Evolutionary conservation across 2,113 vertebrate genomes (phyloP).

Genomic region (Paedocypris sp.): DNA sequence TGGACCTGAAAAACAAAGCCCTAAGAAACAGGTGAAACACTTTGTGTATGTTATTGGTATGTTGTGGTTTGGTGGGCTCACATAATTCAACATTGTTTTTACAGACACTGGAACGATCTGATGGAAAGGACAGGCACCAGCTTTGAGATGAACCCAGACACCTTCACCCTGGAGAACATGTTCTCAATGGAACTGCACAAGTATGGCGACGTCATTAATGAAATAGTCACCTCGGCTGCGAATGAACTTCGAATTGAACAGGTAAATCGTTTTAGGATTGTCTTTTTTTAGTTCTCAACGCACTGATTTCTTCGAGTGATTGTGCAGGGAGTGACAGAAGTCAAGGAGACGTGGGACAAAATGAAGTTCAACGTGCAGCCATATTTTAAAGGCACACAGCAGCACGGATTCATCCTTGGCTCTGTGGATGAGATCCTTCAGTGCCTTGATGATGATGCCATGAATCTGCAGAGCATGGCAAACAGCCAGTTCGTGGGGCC

Average conservation of each 20-base stretch:
- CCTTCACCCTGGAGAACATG: conserved; percentile 91
- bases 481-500: conserved; percentile 86
- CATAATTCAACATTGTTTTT: background rate
- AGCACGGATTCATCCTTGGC: conserved; percentile 75
- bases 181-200: conserved; percentile 90
- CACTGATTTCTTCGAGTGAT: no score
- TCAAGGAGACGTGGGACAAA: conserved; percentile 82
- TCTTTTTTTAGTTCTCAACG: no score
- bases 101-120: conserved; percentile 86
- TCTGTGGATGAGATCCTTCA: conserved; percentile 79
- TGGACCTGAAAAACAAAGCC: conserved; percentile 89
- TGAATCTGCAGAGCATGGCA: conserved; percentile 83
- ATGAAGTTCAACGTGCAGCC: conserved; percentile 75
- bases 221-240: conserved; percentile 77
- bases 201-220: conserved; percentile 66
- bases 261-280: conserved; percentile 43
- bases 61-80: background rate
- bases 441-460: conserved; percentile 76
- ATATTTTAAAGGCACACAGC: conserved; percentile 78
- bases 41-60: background rate
- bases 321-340: conserved; percentile 79
- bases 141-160: conserved; percentile 80
- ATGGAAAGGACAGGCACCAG: conserved; percentile 74
- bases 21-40: conserved; percentile 79
- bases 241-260: conserved; percentile 92